phyloP scores from a whole-genome alignment of 2,888 invertebrate genomes.

The Drosophila villosipedis region DNA sequence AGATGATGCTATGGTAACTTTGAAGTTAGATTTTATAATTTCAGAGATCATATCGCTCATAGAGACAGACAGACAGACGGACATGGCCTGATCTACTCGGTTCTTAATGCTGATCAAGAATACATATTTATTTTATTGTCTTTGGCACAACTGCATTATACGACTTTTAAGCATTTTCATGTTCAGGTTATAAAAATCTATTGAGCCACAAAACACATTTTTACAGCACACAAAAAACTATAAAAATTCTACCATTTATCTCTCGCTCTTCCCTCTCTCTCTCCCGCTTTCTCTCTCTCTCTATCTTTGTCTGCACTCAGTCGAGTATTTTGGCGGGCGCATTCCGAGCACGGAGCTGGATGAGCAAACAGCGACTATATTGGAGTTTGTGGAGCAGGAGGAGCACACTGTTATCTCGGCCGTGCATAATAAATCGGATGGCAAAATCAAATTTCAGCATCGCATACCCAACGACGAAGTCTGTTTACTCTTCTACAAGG shows the following conservation, averaged over 20 bases:
- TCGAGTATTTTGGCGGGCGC: constrained; percentile 83
- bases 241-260: constrained; percentile 29
- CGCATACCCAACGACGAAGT: constrained; percentile 85
- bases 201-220: neutral
- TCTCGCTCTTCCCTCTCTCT: neutral
- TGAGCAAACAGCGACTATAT: constrained; percentile 84
- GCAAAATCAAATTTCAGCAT: constrained; percentile 85
- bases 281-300: too few species aligned
- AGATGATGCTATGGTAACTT: too few species aligned
- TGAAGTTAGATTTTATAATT: too few species aligned
- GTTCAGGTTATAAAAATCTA: neutral
- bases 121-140: neutral
- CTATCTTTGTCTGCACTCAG: constrained; percentile 48
- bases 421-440: constrained; percentile 83
- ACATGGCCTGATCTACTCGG: neutral
- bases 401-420: constrained; percentile 86
- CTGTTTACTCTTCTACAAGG: constrained; percentile 85
- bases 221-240: constrained; percentile 22
- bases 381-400: constrained; percentile 86
- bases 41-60: too few species aligned
- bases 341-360: constrained; percentile 77
- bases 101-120: neutral
- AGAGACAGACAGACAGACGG: too few species aligned
- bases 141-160: neutral
- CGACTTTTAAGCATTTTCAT: neutral